phyloP scores from a whole-genome alignment of 2,797 vertebrate genomes.

The Clamator glandarius region DNA sequence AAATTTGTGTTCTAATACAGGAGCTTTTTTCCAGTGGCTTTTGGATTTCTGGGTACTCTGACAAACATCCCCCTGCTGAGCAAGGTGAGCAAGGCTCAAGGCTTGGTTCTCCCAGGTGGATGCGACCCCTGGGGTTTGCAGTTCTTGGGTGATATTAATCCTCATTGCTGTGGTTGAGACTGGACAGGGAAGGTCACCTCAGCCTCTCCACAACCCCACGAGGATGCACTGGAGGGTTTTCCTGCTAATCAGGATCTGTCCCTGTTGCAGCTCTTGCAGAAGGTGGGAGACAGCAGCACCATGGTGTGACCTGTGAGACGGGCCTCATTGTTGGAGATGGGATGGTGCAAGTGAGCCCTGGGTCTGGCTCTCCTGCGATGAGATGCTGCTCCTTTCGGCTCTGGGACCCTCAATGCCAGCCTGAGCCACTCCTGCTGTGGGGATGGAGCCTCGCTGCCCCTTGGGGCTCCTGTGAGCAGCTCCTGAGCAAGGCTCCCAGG shows the following conservation, averaged over 20 bases:
- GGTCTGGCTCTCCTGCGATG: fast-evolving
- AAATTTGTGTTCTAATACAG: conserved; percentile 56
- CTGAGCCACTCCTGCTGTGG: fast-evolving
- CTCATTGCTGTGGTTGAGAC: fast-evolving
- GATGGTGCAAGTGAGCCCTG: fast-evolving
- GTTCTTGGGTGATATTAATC: neutral
- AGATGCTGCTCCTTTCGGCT: neutral
- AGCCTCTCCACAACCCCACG: neutral
- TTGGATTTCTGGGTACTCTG: conserved; percentile 82
- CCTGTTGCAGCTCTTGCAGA: conserved; percentile 78
- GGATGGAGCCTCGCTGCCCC: neutral
- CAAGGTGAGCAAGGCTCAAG: conserved; percentile 71
- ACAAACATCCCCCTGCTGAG: conserved; percentile 82
- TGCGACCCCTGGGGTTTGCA: neutral
- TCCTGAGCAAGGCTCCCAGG: fast-evolving
- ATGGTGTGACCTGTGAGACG: conserved; percentile 77
- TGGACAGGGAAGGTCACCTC: fast-evolving
- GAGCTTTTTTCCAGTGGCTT: conserved; percentile 86
- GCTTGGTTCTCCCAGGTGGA: neutral
- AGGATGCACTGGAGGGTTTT: neutral
- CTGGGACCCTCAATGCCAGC: fast-evolving
- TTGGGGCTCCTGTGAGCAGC: fast-evolving
- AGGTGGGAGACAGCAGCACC: conserved; percentile 77
- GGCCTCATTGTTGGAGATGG: fast-evolving
- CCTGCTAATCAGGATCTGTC: neutral